A percentile compares a stretch with the other conserved stretches of the same genome.
Conservation (phyloP, 1,140 invertebrate genomes). For the Drosophila ercepeae region DNA sequence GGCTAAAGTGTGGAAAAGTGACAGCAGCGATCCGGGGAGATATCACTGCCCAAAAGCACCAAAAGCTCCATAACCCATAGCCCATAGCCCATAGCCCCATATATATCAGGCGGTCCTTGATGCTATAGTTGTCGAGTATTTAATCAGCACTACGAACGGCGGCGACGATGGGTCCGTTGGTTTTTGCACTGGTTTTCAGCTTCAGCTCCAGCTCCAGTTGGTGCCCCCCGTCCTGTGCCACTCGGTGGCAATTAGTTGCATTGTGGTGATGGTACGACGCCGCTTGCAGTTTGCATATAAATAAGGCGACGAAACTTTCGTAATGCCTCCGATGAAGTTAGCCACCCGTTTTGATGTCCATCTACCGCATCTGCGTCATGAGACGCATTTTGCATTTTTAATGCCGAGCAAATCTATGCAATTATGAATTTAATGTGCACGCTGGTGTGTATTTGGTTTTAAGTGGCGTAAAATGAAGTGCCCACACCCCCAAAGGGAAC, state of each 20-base stretch:
- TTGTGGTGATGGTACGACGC: constrained; percentile 20
- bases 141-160: constrained; percentile 58
- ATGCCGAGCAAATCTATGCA: constrained; percentile 41
- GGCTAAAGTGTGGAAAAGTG: constrained; percentile 15
- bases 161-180: background rate
- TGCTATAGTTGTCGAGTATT: constrained; percentile 50
- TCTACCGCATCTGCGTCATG: constrained; percentile 14
- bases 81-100: constrained; percentile 1
- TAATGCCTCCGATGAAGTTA: constrained; percentile 60
- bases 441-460: constrained; percentile 7
- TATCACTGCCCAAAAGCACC: constrained; percentile 11
- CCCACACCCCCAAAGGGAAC: background rate
- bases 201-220: background rate
- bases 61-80: constrained; percentile 6
- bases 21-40: constrained; percentile 16
- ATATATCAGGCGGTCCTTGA: constrained; percentile 42
- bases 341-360: constrained; percentile 5
- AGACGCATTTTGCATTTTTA: constrained; percentile 64
- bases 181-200: background rate
- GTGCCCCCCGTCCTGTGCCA: background rate
- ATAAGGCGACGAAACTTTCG: constrained; percentile 56
- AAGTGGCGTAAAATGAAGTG: constrained; percentile 19
- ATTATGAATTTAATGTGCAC: constrained; percentile 48
- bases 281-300: constrained; percentile 57
- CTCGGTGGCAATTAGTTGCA: constrained; percentile 40